phyloP scores from a whole-genome alignment of 2,113 vertebrate genomes.

The Pelodiscus sinensis region DNA sequence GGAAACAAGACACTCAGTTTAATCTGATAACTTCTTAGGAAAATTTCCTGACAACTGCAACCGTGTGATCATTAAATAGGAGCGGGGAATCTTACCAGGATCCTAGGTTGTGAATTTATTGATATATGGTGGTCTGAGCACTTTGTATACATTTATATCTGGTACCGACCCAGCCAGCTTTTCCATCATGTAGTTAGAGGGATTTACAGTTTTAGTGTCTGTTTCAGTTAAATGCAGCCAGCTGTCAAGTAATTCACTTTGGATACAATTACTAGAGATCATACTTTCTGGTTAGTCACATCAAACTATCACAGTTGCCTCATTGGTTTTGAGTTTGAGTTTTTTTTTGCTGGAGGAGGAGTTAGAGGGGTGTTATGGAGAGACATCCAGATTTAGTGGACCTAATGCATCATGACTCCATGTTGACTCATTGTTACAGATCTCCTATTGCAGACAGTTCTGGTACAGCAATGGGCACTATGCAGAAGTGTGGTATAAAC shows the following conservation, averaged over 20 bases:
- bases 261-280: not conserved
- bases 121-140: not conserved
- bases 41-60: not conserved
- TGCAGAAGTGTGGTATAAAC: not conserved
- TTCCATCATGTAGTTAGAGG: not conserved
- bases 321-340: not conserved
- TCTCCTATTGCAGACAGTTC: not conserved
- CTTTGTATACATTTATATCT: not conserved
- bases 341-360: not conserved
- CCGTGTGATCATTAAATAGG: not conserved
- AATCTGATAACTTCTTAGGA: not conserved
- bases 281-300: not conserved
- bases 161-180: not conserved
- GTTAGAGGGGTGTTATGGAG: not conserved
- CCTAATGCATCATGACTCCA: not conserved
- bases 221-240: not conserved
- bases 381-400: not conserved
- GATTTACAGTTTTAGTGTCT: not conserved
- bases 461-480: not conserved
- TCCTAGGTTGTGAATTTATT: not conserved
- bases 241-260: not conserved
- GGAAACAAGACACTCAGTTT: not conserved
- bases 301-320: not conserved
- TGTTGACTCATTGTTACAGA: not conserved
- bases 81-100: not conserved